A percentile compares a stretch with the other conserved stretches of the same genome.
These are phyloP conservation scores for Valencia hispanica DNA, from an alignment of 2,797 vertebrate species.

Conservation along the genomic window DNA sequence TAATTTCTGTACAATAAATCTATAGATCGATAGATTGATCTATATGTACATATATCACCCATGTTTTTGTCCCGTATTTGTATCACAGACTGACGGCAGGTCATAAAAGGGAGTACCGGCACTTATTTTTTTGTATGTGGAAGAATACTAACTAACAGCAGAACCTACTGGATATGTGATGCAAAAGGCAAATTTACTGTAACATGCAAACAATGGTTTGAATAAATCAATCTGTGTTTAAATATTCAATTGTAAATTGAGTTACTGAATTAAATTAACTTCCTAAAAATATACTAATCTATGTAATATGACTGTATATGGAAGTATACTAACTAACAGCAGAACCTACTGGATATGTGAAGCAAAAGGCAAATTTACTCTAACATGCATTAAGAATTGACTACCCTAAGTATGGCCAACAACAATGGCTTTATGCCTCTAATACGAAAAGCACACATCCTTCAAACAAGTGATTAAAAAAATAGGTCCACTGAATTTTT, in stretches of 20 bases:
- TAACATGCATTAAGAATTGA: neutral
- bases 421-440: conserved; percentile 18
- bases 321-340: neutral
- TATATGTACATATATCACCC: no score
- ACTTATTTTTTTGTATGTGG: no score
- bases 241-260: neutral
- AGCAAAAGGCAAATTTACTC: neutral
- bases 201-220: neutral
- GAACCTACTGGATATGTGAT: neutral
- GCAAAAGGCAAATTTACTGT: neutral
- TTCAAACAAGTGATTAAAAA: conserved; percentile 9
- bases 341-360: neutral
- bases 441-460: conserved; percentile 38
- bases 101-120: no score
- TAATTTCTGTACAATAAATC: no score
- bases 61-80: no score
- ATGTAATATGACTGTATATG: neutral
- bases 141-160: neutral
- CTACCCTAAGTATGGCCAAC: neutral
- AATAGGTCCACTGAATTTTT: conserved; percentile 27
- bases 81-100: no score
- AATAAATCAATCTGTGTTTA: neutral
- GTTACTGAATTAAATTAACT: neutral
- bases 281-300: neutral
- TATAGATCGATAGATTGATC: no score